Evolutionary conservation across 2,797 vertebrate species (phyloP).

Genomic region (Trematomus bernacchii): DNA sequence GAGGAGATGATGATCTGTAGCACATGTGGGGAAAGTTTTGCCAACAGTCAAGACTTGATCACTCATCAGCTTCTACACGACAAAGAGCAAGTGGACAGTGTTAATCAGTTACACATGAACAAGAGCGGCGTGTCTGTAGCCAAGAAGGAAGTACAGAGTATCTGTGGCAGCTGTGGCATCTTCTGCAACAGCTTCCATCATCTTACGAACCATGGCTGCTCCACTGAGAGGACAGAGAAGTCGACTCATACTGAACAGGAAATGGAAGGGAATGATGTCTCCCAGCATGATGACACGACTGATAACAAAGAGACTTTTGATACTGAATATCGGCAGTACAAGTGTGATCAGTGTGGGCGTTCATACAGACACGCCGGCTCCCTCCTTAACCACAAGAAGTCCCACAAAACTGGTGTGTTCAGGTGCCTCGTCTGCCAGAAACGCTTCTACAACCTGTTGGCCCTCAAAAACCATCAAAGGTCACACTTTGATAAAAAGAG

Average conservation of each 20-base stretch:
- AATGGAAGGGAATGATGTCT: slow-evolving; percentile 22
- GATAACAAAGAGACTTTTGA: slow-evolving; percentile 45
- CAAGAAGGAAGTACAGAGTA: slow-evolving; percentile 76
- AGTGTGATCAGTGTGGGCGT: slow-evolving; percentile 91
- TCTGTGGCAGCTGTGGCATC: slow-evolving; percentile 85
- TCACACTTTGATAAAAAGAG: slow-evolving; percentile 93
- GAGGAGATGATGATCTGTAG: slow-evolving; percentile 90
- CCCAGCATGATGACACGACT: slow-evolving; percentile 23
- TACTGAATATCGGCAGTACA: slow-evolving; percentile 81
- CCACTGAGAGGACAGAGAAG: slow-evolving; percentile 57
- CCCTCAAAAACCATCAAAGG: slow-evolving; percentile 94
- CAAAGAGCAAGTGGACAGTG: slow-evolving; percentile 40
- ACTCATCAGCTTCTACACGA: slow-evolving; percentile 84
- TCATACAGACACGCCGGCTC: slow-evolving; percentile 92
- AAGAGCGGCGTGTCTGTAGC: slow-evolving; percentile 14
- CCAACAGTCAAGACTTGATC: slow-evolving; percentile 86
- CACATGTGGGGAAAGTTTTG: slow-evolving; percentile 92
- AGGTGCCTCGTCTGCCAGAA: slow-evolving; percentile 93
- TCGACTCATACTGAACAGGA: slow-evolving; percentile 51
- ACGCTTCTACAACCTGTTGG: slow-evolving; percentile 93
- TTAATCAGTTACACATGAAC: slow-evolving; percentile 23
- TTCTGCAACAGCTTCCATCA: slow-evolving; percentile 79
- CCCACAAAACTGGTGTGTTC: slow-evolving; percentile 93
- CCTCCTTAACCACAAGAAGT: slow-evolving; percentile 94
- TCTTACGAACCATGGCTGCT: slow-evolving; percentile 80